phyloP scores from a whole-genome alignment of 1,140 invertebrate species.

The Harpegnathos saltator region DNA sequence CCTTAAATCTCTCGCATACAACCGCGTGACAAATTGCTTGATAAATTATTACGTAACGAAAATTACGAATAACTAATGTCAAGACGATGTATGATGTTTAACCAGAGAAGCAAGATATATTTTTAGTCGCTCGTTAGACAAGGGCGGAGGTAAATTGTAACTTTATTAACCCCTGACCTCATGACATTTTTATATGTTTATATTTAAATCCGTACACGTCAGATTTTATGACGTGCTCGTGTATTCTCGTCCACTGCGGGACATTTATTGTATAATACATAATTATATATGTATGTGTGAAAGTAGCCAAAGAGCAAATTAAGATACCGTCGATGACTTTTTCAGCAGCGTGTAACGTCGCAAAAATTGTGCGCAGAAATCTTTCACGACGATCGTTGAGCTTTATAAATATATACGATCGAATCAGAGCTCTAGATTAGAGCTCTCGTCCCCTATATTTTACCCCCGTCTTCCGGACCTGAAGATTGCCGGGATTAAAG shows the following conservation, averaged over 20 bases:
- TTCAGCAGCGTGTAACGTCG: too few relatives aligned
- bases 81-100: conserved; percentile 2
- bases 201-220: conserved; percentile 26
- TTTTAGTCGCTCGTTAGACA: background rate
- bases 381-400: background rate
- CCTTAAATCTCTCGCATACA: background rate
- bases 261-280: background rate
- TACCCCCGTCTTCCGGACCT: background rate
- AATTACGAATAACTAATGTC: background rate
- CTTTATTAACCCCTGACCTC: conserved; percentile 5
- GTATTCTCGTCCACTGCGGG: background rate
- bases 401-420: too few relatives aligned
- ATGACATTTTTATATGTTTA: conserved; percentile 34
- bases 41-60: conserved; percentile 1
- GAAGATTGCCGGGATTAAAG: background rate
- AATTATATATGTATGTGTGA: background rate
- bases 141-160: conserved; percentile 23
- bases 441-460: background rate
- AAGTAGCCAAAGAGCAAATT: background rate
- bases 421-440: too few relatives aligned
- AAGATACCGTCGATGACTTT: background rate
- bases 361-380: background rate
- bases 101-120: conserved; percentile 5
- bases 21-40: background rate
- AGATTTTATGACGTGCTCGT: conserved; percentile 12